Evolutionary conservation across 1,140 invertebrate genomes (phyloP), one percentile per base, ranked within the genome.

Genomic region (Metopolophium dirhodum): DNA sequence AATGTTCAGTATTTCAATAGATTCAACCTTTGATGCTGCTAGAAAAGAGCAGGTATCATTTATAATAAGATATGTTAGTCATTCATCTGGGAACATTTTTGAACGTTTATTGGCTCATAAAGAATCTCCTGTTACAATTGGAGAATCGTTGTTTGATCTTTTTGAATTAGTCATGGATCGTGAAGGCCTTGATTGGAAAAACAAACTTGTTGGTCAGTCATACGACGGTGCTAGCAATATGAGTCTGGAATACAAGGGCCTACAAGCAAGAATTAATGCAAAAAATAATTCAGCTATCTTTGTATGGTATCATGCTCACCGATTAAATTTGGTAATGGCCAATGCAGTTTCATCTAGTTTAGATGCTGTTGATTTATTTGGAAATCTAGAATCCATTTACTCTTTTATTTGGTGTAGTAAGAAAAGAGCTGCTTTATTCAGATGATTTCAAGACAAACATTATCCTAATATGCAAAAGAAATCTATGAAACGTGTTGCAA

Each of bases 141-240:
- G 45, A 6, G 18, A n/a, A 49, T 30, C 23, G 3, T 49, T 88
- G n/a, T 88, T 49, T 35, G 30, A 30, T 49, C 4, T 88, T n/a
- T 88, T 88, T 18, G 2, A 88, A 88, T n/a, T 23, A 49, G 9
- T 30, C 11, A n/a, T 49, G 47, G 8, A 88, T n/a, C n/a, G n/a
- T 37, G 35, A 88, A 88, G 8, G 47, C 6, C 22, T 88, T 18
- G 26, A 88, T 88, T 88, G 86, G 49, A 88, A 49, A 51, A 26
- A 18, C 0, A 0, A 30, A n/a, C 47, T 88, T 11, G 49, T 88
- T 35, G 45, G 30, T n/a, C 86, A 51, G 26, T 49, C 45, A 18
- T 88, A 51, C 20, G 86, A 88, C n/a, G 47, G 86, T 30, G 86
- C 86, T 14, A 51, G 86, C 11, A 87, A 49, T 87, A 87, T 87